Evolutionary conservation across 2,797 vertebrate genomes (phyloP).

Genomic region (Enteromius argenteus): DNA sequence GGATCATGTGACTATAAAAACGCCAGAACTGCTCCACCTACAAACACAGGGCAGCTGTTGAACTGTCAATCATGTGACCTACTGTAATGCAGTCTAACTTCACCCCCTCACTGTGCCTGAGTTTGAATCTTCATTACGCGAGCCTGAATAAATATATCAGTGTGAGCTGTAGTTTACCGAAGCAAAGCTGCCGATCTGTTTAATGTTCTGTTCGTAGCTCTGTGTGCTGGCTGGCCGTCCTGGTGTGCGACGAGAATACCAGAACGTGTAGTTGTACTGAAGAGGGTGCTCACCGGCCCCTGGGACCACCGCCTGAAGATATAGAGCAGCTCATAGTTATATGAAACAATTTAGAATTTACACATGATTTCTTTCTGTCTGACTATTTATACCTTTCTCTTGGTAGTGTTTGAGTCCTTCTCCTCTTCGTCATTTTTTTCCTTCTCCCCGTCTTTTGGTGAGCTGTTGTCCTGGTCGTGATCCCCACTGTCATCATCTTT

Average conservation of each 20-base stretch:
- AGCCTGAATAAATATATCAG: not conserved
- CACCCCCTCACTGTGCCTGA: not conserved
- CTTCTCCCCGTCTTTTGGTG: slow-evolving; percentile 85
- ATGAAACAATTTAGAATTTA: not conserved
- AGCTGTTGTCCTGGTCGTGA: slow-evolving; percentile 83
- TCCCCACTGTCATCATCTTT: slow-evolving; percentile 88
- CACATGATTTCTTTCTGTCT: not conserved
- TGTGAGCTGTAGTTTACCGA: slow-evolving; percentile 70
- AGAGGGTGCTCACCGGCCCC: slow-evolving; percentile 85
- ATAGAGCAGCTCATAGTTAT: slow-evolving; percentile 6
- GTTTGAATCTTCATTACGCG: not conserved
- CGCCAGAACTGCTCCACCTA: slow-evolving; percentile 90
- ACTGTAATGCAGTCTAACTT: not conserved
- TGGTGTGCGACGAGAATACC: slow-evolving; percentile 87
- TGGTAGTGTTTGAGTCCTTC: slow-evolving; percentile 75
- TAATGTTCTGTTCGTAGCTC: slow-evolving; percentile 89
- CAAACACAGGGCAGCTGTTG: slow-evolving; percentile 9
- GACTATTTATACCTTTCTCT: slow-evolving; percentile 72
- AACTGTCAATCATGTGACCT: slow-evolving; percentile 61
- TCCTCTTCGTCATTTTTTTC: slow-evolving; percentile 81
- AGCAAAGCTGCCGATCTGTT: slow-evolving; percentile 86
- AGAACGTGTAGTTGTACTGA: slow-evolving; percentile 87
- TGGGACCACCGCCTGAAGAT: slow-evolving; percentile 74
- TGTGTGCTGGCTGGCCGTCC: slow-evolving; percentile 86
- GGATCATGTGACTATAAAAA: slow-evolving; percentile 88